Base-by-base conservation (phyloP, 1,140 invertebrate genomes). In the Magallana angulata region DNA sequence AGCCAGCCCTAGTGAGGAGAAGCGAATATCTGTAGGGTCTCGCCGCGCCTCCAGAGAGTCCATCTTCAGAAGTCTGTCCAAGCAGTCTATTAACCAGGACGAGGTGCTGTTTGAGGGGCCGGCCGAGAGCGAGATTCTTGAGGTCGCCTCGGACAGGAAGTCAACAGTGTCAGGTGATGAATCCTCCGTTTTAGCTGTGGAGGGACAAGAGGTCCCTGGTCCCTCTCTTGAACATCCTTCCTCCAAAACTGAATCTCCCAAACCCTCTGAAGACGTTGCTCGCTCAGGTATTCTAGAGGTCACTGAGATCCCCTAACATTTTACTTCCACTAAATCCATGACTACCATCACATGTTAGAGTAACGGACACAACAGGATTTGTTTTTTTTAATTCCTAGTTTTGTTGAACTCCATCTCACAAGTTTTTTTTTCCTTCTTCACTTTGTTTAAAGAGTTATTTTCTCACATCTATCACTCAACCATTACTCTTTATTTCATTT, bases 31-130 rank as follows among this genome's bases (percentile, higher is more conserved):
- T 30, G 82, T 84, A 30, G 18, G 7, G n/a, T 84, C 82, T 12
- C 82, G 82, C 8, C 24, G n/a, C 1, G 58, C 82, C 14, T 84
- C 82, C 11, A 84, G 58, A 30, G 57, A 84, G 58, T 60, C 57
- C 30, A 59, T 84, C 30, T 14, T 62, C 8, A 36, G 82, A 24
- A 62, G 57, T 62, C 7, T 60, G 57, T 59, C 82, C 57, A 59
- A 36, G 14, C 82, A 84, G 82, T 59, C 82, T 16, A 4, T 84
- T 7, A 84, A 18, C 9, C 57, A 84, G 59, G 82, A 84, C 5
- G 57, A 84, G 11, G 56, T 58, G 1, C 16, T 60, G 58, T 62
- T 58, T 60, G 57, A 84, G 57, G 58, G 30, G 18, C 57, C 58
- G n/a, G 14, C n/a, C 6, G 82, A 84, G 14, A 84, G 30, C 9